A percentile compares a stretch with the other conserved stretches of the same genome.
phyloP scores from a whole-genome alignment of 1,140 invertebrate species.

The Cydia strobilella region DNA sequence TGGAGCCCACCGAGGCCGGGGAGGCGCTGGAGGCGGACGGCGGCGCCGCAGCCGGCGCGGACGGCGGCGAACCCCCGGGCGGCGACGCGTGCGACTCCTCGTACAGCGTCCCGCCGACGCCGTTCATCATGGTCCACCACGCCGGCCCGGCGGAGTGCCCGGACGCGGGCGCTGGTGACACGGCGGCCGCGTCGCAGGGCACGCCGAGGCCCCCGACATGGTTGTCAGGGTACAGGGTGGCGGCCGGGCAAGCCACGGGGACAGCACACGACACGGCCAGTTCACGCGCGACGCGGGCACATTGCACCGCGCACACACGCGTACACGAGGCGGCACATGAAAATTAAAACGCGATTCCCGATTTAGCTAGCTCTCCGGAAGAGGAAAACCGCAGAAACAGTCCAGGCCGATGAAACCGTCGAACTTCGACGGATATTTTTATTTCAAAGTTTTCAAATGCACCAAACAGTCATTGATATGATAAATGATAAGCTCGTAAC shows the following conservation, averaged over 20 bases:
- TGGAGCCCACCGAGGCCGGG: slow-evolving; percentile 84
- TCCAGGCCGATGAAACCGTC: slow-evolving; percentile 46
- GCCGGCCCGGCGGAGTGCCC: slow-evolving; percentile 89
- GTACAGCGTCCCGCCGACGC: slow-evolving; percentile 81
- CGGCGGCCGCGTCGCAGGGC: slow-evolving; percentile 85
- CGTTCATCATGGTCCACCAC: slow-evolving; percentile 92
- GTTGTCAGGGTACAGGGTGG: slow-evolving; percentile 89
- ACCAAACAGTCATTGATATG: slow-evolving; percentile 55
- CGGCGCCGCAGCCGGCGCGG: slow-evolving; percentile 78
- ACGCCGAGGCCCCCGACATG: slow-evolving; percentile 86
- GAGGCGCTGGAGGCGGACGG: slow-evolving; percentile 85
- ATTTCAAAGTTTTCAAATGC: slow-evolving; percentile 33
- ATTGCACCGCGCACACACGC: slow-evolving; percentile 75
- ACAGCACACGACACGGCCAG: slow-evolving; percentile 61
- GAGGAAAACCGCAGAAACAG: slow-evolving; percentile 53
- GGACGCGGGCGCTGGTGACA: slow-evolving; percentile 88
- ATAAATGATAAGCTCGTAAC: slow-evolving; percentile 57
- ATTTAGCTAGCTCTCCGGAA: slow-evolving; percentile 72
- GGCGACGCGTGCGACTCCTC: slow-evolving; percentile 87
- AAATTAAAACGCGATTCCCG: slow-evolving; percentile 74
- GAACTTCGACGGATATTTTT: slow-evolving; percentile 32
- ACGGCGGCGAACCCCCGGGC: slow-evolving; percentile 77
- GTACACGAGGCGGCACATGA: slow-evolving; percentile 74
- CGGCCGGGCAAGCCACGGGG: slow-evolving; percentile 89
- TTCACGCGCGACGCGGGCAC: slow-evolving; percentile 73